These are phyloP conservation scores for Dryomyza anilis DNA, from an alignment of 2,888 invertebrate species.

Conservation along the genomic window DNA sequence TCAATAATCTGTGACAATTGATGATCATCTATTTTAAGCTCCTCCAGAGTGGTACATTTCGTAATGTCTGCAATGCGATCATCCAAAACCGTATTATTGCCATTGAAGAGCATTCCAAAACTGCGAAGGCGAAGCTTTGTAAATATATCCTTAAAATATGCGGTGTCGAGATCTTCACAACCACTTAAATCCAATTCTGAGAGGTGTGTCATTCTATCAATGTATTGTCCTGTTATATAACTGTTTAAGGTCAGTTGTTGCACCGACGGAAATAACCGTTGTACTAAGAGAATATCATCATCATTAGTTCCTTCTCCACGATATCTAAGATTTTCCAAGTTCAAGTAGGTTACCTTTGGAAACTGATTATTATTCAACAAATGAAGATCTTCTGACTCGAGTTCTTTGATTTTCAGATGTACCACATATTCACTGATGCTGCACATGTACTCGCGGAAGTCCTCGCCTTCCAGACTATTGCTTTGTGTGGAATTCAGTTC, in stretches of 20 bases:
- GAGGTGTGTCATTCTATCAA: constrained; percentile 33
- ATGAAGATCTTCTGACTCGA: not conserved
- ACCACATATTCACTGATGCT: constrained; percentile 31
- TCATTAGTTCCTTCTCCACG: not conserved
- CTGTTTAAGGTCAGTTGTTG: constrained; percentile 28
- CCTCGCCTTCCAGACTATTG: not conserved
- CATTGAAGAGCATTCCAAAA: constrained; percentile 34
- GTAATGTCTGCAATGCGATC: constrained; percentile 21
- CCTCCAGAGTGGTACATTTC: constrained; percentile 35
- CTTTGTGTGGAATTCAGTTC: not conserved
- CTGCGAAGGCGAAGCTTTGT: constrained; percentile 33
- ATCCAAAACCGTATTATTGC: constrained; percentile 28
- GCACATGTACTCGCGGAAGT: constrained; percentile 33
- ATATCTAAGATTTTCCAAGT: not conserved
- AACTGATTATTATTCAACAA: constrained; percentile 32
- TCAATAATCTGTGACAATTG: constrained; percentile 30
- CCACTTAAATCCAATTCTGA: constrained; percentile 34
- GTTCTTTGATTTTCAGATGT: constrained; percentile 5
- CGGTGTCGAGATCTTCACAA: constrained; percentile 32
- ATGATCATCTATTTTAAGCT: constrained; percentile 40
- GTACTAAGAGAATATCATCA: not conserved
- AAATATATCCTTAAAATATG: constrained; percentile 26
- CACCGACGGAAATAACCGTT: constrained; percentile 38
- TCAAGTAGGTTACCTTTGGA: constrained; percentile 32
- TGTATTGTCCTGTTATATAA: constrained; percentile 31